Evolutionary conservation across 2,797 vertebrate genomes (phyloP), one percentile per base, ranked within the genome.

Genomic region (Rhabdomys pumilio): DNA sequence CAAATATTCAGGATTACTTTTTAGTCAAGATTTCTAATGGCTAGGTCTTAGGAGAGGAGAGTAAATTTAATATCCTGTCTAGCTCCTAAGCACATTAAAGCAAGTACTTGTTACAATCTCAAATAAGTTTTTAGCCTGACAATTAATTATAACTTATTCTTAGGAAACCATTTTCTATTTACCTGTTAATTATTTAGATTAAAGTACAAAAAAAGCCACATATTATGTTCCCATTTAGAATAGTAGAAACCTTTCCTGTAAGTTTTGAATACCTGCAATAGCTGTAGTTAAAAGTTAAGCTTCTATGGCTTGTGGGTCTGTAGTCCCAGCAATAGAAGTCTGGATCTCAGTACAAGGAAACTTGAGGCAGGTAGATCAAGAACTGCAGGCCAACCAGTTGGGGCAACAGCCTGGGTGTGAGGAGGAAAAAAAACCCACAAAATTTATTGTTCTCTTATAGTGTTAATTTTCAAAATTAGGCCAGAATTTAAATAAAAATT

Each of bases 151-250:
- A 96, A 75, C 24, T 84, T 77, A 15, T 15, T 91, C 53, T 77
- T n/a, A 50, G 24, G 19, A 86, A 94, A 83, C 1, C 7, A 81
- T 34, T 92, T 92, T 96, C 0, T 34, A 12, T 63, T 38, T 41
- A 73, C 38, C 84, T 81, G 67, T 57, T 14, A 89, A 69, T 88
- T 87, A 38, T n/a, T 95, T 83, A 85, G 9, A 61, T 90, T 96
- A 75, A 5, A 63, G 34, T 13, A 86, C 13, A 69, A 84, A 87
- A 89, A 34, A 93, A 91, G 90, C 63, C 14, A 41, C 83, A 89
- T n/a, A 80, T 41, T 85, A 1, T 87, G 31, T 41, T 86, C 55
- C 8, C 4, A 6, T 95, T 95, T 86, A 79, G 22, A 93, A 89
- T 65, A 90, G 82, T 31, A 57, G 8, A 67, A 95, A 55, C 2